These are phyloP conservation scores for Eubasilissa splendida DNA, from an alignment of 2,888 invertebrate species.

Conservation along the genomic window DNA sequence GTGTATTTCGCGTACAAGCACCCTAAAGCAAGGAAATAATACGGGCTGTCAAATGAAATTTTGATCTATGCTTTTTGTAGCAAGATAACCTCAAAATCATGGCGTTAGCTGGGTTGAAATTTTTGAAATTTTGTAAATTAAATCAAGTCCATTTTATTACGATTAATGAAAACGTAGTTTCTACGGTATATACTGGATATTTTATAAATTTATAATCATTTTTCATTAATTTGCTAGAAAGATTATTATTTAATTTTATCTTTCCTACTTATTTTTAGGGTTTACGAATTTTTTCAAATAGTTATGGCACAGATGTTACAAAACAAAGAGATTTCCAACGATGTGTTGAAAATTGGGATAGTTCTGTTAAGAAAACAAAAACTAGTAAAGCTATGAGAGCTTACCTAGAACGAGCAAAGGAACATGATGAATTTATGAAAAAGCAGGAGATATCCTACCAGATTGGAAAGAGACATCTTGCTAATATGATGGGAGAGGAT, in stretches of 20 bases:
- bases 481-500: conserved; percentile 99
- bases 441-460: conserved; percentile 86
- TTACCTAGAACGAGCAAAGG: conserved; percentile 86
- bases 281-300: conserved; percentile 17
- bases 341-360: conserved; percentile 64
- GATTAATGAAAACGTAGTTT: background rate
- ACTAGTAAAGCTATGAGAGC: conserved; percentile 92
- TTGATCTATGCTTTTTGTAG: background rate
- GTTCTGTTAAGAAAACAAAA: conserved; percentile 72
- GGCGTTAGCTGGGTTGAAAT: conserved; percentile 13
- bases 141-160: background rate
- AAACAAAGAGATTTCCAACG: conserved; percentile 50
- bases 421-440: conserved; percentile 89
- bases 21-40: too few species aligned
- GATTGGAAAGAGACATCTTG: conserved; percentile 94
- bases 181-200: background rate
- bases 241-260: background rate
- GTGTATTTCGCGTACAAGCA: too few species aligned
- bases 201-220: background rate
- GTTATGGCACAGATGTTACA: conserved; percentile 40
- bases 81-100: conserved; percentile 24
- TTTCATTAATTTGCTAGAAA: too few species aligned
- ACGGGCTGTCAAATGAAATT: background rate
- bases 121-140: conserved; percentile 7
- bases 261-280: background rate